Base-by-base conservation (phyloP, 2,113 vertebrate genomes). In the Syrrhaptes paradoxus region DNA sequence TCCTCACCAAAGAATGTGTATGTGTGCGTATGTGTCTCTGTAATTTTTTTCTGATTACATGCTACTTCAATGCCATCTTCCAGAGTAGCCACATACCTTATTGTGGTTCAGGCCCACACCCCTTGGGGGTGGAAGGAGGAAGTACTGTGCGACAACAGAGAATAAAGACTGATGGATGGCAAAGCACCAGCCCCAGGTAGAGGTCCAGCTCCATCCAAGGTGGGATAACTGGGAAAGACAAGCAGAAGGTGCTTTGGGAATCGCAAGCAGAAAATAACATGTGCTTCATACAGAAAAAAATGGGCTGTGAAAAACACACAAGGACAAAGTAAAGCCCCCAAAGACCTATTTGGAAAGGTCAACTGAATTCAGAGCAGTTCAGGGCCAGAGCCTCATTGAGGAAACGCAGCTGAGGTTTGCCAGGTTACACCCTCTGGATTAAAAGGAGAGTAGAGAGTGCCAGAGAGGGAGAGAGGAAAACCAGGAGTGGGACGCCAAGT, bases 401-500 rank as follows among this genome's bases (percentile, higher is more conserved):
- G 87, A 86, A 93, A 41, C 7, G 5, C 2, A 0, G 58, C 29
- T 72, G 48, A 54, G n/a, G 9, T 70, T 67, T 72, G 62, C 78
- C 92, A 94, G 67, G 90, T 80, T 92, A 90, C 90, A 78, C 49
- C 85, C 82, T 83, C 62, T 5, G 6, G 88, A 82, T 36, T n/a
- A 49, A 36, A 41, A 75, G 34, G 11, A 54, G 78, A 78, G 52
- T 2, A 18, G 10, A 81, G 87, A 28, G 9, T 54, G 72, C 17
- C 76, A 86, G 59, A 70, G 48, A 43, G 29, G 20, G 49, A 79
- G 45, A 62, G 18, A 80, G 49, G 49, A 45, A 85, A 94, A 49
- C 46, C 8, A 10, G 46, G 36, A 92, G 22, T 21, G 63, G 62
- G 28, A 71, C 2, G 45, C 81, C 92, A 93, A 89, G 58, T 61